Evolutionary conservation across 2,888 invertebrate genomes (phyloP).

Genomic region (Trileptium ribeirensis): DNA sequence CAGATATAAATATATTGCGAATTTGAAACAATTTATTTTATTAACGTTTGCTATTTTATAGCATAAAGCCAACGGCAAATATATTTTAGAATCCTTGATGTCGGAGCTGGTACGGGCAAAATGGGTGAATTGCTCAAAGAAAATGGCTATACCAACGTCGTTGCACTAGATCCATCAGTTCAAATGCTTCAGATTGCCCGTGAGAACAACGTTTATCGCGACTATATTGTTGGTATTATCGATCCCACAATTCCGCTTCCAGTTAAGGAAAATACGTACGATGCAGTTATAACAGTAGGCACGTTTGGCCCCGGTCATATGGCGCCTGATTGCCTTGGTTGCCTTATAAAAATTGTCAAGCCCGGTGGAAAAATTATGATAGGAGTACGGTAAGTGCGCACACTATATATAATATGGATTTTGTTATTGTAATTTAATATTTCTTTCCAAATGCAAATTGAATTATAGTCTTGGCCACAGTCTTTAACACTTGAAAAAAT

Average conservation of each 20-base stretch:
- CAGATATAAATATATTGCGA: no score
- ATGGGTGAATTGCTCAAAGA: background rate
- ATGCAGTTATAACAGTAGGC: background rate
- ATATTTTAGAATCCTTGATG: conserved; percentile 13
- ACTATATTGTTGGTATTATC: background rate
- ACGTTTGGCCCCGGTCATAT: background rate
- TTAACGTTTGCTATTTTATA: no score
- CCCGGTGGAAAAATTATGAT: background rate
- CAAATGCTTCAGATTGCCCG: conserved; percentile 8
- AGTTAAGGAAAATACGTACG: background rate
- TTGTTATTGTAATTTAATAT: background rate
- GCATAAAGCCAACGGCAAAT: no score
- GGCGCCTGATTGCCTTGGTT: background rate
- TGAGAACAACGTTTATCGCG: background rate
- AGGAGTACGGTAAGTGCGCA: background rate
- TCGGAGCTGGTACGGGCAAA: conserved; percentile 3
- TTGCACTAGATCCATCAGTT: background rate
- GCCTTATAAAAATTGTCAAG: background rate
- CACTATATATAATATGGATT: background rate
- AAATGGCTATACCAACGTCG: background rate
- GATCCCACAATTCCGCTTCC: background rate
- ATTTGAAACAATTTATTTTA: no score
- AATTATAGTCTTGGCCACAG: no score
- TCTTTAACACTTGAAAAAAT: no score
- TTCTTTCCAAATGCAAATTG: no score